A percentile compares a stretch with the other conserved stretches of the same genome.
Conservation (phyloP, 2,113 vertebrate genomes). For the Leucopternis melanops region DNA sequence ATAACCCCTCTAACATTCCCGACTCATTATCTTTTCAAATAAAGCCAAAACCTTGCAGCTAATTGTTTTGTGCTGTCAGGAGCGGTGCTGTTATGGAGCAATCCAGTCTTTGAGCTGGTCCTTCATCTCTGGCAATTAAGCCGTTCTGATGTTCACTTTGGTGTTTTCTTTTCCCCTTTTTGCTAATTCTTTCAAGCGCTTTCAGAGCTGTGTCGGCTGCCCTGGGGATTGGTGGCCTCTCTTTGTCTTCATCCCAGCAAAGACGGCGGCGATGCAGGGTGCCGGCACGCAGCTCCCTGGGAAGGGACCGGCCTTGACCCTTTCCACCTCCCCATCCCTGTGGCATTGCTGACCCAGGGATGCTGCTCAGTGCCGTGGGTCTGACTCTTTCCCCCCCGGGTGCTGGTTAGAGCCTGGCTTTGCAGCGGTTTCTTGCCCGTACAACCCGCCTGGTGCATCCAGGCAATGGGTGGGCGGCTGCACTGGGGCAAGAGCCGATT, state of each 20-base stretch:
- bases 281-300: not conserved
- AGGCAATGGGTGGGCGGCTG: fast-evolving
- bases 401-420: not conserved
- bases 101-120: conserved; percentile 23
- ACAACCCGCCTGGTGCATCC: not conserved
- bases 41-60: conserved; percentile 48
- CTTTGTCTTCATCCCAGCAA: not conserved
- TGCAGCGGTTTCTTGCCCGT: fast-evolving
- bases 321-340: not conserved
- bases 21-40: conserved; percentile 62
- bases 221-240: not conserved
- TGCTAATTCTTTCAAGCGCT: conserved; percentile 12
- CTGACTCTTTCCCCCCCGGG: not conserved
- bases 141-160: conserved; percentile 45
- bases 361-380: not conserved
- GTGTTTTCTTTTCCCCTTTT: conserved; percentile 22
- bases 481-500: fast-evolving
- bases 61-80: conserved; percentile 48
- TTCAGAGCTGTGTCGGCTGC: not conserved
- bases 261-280: fast-evolving
- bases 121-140: conserved; percentile 47
- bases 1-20: conserved; percentile 56
- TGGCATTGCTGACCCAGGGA: not conserved
- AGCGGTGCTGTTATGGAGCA: conserved; percentile 6
- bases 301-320: not conserved